Conservation (phyloP, 2,888 invertebrate genomes). For the Steromphala cineraria region DNA sequence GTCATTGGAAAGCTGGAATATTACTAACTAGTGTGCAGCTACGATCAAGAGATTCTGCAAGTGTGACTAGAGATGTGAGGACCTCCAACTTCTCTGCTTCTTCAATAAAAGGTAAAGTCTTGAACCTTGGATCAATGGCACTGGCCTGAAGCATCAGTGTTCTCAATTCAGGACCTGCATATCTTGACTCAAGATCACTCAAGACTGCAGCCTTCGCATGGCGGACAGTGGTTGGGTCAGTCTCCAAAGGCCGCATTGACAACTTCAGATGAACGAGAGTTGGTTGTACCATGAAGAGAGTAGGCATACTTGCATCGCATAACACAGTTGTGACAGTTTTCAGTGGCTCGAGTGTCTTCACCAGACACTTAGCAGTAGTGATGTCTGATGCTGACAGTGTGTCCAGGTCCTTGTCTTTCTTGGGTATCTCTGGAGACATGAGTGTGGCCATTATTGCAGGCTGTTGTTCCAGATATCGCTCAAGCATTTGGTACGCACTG, state of each 20-base stretch:
- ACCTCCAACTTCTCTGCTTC: neutral
- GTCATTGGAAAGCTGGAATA: neutral
- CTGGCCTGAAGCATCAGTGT: neutral
- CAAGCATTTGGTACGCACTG: constrained; percentile 26
- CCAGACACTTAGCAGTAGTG: constrained; percentile 24
- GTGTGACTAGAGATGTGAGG: neutral
- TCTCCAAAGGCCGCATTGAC: neutral
- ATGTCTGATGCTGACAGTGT: constrained; percentile 26
- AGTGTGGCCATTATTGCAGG: constrained; percentile 31
- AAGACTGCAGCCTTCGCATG: neutral
- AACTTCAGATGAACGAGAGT: constrained; percentile 9
- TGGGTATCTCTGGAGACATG: constrained; percentile 1
- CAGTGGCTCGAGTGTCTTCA: constrained; percentile 23
- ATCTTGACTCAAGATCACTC: neutral
- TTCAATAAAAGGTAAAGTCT: neutral
- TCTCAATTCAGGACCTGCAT: neutral
- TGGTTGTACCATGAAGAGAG: constrained; percentile 25
- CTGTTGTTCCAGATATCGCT: constrained; percentile 35
- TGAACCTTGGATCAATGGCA: constrained; percentile 16
- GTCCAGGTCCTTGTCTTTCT: constrained; percentile 23
- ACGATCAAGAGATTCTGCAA: neutral
- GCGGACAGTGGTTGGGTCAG: neutral
- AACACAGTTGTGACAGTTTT: constrained; percentile 30
- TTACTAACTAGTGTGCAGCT: neutral
- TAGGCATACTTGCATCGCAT: constrained; percentile 22